Base-by-base conservation (phyloP, 2,113 vertebrate species). In the Trematomus loennbergii region DNA sequence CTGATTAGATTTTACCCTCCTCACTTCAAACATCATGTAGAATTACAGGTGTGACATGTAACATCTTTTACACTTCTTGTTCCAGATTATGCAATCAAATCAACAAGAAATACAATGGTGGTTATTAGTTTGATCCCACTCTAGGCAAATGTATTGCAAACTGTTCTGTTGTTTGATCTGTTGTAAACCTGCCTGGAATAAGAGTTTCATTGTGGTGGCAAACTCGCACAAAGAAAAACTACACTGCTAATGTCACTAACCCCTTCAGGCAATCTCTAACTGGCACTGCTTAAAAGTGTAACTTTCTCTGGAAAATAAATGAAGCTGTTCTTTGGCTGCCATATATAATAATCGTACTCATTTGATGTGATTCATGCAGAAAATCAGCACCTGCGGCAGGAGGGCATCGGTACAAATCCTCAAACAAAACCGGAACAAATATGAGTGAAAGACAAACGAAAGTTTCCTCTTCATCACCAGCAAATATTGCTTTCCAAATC, bases 271-370 rank as follows among this genome's bases (percentile, higher is more conserved):
- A 55, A 83, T 72, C 55, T 60, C 16, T 46, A 29, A 64, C 59
- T 72, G 40, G 50, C 50, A 63, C 3, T 4, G 43, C 48, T 52
- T 45, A 60, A 40, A 15, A 61, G 12, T 12, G 36, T 8, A 65
- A 36, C 64, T 48, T 61, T 45, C 53, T 60, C 40, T 49, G 59
- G 8, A 5, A 33, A 18, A 52, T 10, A 45, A 20, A n/a, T 0
- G 0, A 7, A 45, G 12, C n/a, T 46, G 43, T 59, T 43, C 33
- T 54, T 29, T 72, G 54, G 36, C 52, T 73, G 20, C 25, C 63
- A 68, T 13, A 52, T 10, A 33, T 22, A 54, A 83, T 70, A 70
- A 84, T 65, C 65, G 60, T 9, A n/a, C 53, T 33, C 59, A 76
- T 54, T 64, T 53, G 16, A 63, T 78, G 49, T 59, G 33, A 70